These are phyloP conservation scores for Zelostemma sp. DNA, from an alignment of 1,140 invertebrate species.

Conservation along the genomic window DNA sequence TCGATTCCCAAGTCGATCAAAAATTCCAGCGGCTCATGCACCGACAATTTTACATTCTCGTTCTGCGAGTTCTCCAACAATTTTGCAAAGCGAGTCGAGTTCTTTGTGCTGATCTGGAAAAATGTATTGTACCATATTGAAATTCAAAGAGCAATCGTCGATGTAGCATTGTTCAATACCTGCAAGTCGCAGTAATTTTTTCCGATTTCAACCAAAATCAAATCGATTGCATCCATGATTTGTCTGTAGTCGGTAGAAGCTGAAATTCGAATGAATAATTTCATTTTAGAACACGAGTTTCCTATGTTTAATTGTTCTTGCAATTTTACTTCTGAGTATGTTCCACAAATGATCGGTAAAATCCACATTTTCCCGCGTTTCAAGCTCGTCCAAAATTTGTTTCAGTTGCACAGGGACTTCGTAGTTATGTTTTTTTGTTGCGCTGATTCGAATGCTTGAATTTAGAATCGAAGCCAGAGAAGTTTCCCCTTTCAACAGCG, in stretches of 20 bases:
- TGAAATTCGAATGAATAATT: conserved; percentile 6
- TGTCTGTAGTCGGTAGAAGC: conserved; percentile 38
- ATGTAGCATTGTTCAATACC: conserved; percentile 17
- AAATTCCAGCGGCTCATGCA: conserved; percentile 56
- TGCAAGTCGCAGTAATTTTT: conserved; percentile 30
- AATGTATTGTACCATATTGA: conserved; percentile 2
- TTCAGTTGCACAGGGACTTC: conserved; percentile 44
- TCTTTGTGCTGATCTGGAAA: conserved; percentile 49
- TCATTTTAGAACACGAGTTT: conserved; percentile 4
- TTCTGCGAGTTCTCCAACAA: conserved; percentile 38
- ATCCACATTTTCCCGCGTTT: conserved; percentile 52
- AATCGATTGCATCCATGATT: conserved; percentile 51
- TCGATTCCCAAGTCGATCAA: conserved; percentile 60
- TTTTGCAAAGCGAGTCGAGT: conserved; percentile 53
- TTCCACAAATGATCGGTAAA: conserved; percentile 62
- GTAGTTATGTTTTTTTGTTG: conserved; percentile 16
- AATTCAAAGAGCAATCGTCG: conserved; percentile 8
- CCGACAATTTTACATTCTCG: conserved; percentile 37
- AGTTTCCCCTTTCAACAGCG: conserved; percentile 50
- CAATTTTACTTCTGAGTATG: conserved; percentile 48
- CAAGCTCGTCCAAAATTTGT: conserved; percentile 40
- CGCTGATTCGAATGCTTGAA: conserved; percentile 1
- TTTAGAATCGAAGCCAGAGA: conserved; percentile 22
- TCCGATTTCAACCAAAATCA: conserved; percentile 47
- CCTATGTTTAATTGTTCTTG: not conserved